Evolutionary conservation across 2,113 vertebrate species (phyloP), one percentile per base, ranked within the genome.

Genomic region (Equus przewalskii): DNA sequence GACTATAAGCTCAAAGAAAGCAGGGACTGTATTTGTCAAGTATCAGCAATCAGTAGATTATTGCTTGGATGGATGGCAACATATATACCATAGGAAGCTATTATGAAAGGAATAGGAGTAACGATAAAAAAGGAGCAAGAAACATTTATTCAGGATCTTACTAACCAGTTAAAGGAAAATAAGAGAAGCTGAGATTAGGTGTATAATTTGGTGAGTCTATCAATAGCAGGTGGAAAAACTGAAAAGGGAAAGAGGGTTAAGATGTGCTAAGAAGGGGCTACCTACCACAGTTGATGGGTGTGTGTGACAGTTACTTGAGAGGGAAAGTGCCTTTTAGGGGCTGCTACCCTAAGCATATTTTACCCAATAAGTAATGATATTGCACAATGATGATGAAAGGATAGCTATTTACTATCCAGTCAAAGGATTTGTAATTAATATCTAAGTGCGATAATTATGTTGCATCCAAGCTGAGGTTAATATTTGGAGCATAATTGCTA

Each of bases 341-440:
- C 21, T 82, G 46, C 46, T 94, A 33, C 5, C 10, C 24, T 56
- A 51, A 91, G 72, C n/a, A 93, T n/a, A 89, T 69, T 93, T 91
- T 85, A 95, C 56, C 60, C 18, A 41, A 64, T 91, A 64, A 84
- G 44, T 82, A 81, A 76, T 24, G 33, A 58, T 60, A 69, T 11
- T 73, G 4, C 14, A 36, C 15, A 88, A 94, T 60, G 65, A 92
- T 46, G 26, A 49, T 18, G 19, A 91, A 95, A 78, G 11, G 21
- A 51, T 62, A 91, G 65, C 62, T 73, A 69, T 91, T 95, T 86
- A 56, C 69, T 73, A 76, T 26, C 24, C 67, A 89, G 46, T 75
- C 11, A 86, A 85, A 69, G 22, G 21, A 60, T 58, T 54, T 95
- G n/a, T 83, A 76, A 92, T 80, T 96, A 95, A 79, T 19, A 82